Evolutionary conservation across 1,140 invertebrate species (phyloP), one percentile per base, ranked within the genome.

Genomic region (Drosophila tani): DNA sequence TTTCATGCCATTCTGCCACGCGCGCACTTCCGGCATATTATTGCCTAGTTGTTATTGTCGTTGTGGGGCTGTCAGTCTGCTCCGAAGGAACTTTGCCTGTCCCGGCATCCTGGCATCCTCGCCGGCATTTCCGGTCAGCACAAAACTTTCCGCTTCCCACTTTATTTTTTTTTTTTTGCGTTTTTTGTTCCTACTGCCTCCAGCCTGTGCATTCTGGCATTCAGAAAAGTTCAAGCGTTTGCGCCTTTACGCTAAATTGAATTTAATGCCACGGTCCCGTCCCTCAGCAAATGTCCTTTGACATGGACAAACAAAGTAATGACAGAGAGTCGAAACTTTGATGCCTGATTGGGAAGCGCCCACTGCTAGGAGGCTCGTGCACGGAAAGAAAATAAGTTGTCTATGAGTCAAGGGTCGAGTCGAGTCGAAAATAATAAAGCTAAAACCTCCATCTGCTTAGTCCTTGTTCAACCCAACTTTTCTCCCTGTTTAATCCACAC

Each of bases 171-270:
- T 73, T 15, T 12, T 43, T 45, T 32, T 65, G 55, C 55, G 63
- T 46, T 40, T 51, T 40, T 40, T 51, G 2, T 24, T 24, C 21
- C 32, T 35, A 35, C 68, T 82, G 59, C 41, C 56, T 75, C 9
- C 66, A 62, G 50, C 50, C 29, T 55, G 53, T 55, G 53, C 53
- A 55, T 55, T 55, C 53, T 66, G 69, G 79, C 55, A 65, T 73
- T 77, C 65, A 43, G 59, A 24, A 76, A 85, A 86, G 82, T 70
- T 85, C 59, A 85, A 85, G 82, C 82, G 82, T 81, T 81, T 85
- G 82, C 82, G 82, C 82, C 82, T 86, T 90, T 88, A 84, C 84
- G 81, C 74, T 81, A 88, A 88, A 88, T 88, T 88, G 84, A 88
- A 88, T 88, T 88, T 88, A 90, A 88, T 88, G 84, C 74, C 57